Evolutionary conservation across 2,888 invertebrate genomes (phyloP).

Genomic region (Minunthozetes semirufus): DNA sequence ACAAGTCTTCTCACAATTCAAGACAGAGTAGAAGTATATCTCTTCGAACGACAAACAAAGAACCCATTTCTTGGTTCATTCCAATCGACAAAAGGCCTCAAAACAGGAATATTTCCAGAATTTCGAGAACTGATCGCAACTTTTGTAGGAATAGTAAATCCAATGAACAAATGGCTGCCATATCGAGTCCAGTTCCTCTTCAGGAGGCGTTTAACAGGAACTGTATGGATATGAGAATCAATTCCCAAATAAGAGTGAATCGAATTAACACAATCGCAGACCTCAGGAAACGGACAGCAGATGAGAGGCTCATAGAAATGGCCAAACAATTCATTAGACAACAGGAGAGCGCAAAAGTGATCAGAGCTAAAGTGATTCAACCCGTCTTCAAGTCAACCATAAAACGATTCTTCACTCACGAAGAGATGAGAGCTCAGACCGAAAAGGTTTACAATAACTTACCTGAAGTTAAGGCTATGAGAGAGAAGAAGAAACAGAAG

Average conservation of each 20-base stretch:
- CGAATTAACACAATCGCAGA: slow-evolving; percentile 26
- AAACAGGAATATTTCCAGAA: neutral
- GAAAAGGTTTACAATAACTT: slow-evolving; percentile 32
- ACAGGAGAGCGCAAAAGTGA: slow-evolving; percentile 11
- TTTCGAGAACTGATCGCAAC: neutral
- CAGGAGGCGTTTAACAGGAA: slow-evolving; percentile 28
- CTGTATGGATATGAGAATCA: slow-evolving; percentile 18
- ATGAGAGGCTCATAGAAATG: slow-evolving; percentile 25
- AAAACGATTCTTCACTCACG: slow-evolving; percentile 34
- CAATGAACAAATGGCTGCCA: neutral
- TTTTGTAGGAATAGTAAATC: neutral
- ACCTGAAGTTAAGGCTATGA: slow-evolving; percentile 29
- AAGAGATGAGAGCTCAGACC: slow-evolving; percentile 36
- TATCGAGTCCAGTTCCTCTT: neutral
- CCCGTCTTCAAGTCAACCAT: slow-evolving; percentile 1
- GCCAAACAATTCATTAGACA: slow-evolving; percentile 3
- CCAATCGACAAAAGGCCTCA: neutral
- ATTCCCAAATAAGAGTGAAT: slow-evolving; percentile 26
- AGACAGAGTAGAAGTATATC: neutral
- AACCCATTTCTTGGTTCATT: slow-evolving; percentile 28
- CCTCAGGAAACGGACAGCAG: slow-evolving; percentile 27
- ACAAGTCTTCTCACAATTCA: neutral
- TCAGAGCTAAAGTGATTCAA: neutral
- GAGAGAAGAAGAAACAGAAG: slow-evolving; percentile 14
- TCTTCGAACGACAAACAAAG: neutral